Evolutionary conservation across 2,113 vertebrate genomes (phyloP), one percentile per base, ranked within the genome.

Genomic region (Paralichthys olivaceus): DNA sequence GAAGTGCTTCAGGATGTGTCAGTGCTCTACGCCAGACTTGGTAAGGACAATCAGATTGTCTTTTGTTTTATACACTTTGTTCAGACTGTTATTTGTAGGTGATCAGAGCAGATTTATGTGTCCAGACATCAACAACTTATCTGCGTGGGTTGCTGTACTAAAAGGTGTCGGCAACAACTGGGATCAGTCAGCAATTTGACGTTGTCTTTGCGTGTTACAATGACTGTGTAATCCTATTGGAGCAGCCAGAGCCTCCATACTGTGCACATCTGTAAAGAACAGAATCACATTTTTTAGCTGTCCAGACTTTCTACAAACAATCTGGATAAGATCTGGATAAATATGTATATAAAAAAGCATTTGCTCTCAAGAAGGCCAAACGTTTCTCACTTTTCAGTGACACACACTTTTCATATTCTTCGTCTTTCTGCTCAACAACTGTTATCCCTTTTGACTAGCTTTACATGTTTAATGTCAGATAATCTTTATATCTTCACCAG

Each of bases 1-100:
- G 92, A 93, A 3, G 72, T 94, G 28, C 90, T 95, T 2, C 93
- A 94, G 87, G 95, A 95, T 25, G 89, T 94, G 54, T 94, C 94
- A 0, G 75, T 92, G 55, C 89, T 95, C 64, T 95, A 91, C 28
- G 93, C 94, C 69, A 91, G 40, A 55, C 90, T 95, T 2, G 95
- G 95, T 95, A 15, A 88, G 92, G 2, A 78, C 43, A 19, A 17
- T 47, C 43, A 47, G 14, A 47, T 47, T 47, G 13, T 70, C 4
- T 72, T 77, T 75, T 61, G 23, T 73, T 65, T 60, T 25, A 23
- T 4, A 54, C n/a, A 13, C 12, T 11, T 53, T 22, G 20, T 14
- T n/a, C 49, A 53, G 49, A 54, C n/a, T 12, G 51, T 19, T 47
- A 19, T 17, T 2, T 5, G 15, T 19, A 17, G 6, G 15, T 17